A percentile compares a stretch with the other conserved stretches of the same genome.
Conservation (phyloP, 2,888 invertebrate species). For the Apocheima hispidaria region DNA sequence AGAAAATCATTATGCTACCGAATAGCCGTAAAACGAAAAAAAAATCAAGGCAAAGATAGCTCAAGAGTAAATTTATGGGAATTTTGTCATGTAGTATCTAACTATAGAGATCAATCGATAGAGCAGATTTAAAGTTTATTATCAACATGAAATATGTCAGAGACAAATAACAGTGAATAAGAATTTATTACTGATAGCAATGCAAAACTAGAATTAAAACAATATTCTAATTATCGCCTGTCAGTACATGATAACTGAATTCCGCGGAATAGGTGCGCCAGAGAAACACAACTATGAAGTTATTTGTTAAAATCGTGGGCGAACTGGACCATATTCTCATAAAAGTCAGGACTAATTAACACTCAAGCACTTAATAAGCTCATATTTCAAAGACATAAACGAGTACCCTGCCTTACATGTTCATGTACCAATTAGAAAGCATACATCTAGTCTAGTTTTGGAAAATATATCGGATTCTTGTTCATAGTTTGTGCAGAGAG, state of each 20-base stretch:
- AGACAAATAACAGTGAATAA: conserved; percentile 33
- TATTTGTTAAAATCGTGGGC: conserved; percentile 42
- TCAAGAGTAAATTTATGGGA: conserved; percentile 3
- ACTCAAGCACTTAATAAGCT: conserved; percentile 58
- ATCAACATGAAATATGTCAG: conserved; percentile 38
- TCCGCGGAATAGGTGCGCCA: conserved; percentile 51
- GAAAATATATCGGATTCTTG: conserved; percentile 51
- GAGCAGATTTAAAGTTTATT: conserved; percentile 25
- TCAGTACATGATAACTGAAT: conserved; percentile 39
- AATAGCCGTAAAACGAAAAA: not conserved
- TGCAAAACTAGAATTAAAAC: conserved; percentile 33
- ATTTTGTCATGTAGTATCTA: conserved; percentile 8
- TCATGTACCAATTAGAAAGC: conserved; percentile 66
- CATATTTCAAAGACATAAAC: conserved; percentile 54
- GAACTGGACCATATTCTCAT: conserved; percentile 29
- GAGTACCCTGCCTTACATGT: conserved; percentile 56
- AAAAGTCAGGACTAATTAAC: conserved; percentile 59
- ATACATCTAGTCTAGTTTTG: conserved; percentile 52
- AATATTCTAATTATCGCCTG: conserved; percentile 42
- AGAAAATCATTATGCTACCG: not conserved
- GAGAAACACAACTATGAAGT: conserved; percentile 66
- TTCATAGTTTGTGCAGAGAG: conserved; percentile 46
- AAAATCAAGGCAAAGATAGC: not conserved
- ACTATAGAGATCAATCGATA: conserved; percentile 6
- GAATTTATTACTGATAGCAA: conserved; percentile 36